Conservation (phyloP, 2,113 vertebrate species). For the Pedetes capensis region DNA sequence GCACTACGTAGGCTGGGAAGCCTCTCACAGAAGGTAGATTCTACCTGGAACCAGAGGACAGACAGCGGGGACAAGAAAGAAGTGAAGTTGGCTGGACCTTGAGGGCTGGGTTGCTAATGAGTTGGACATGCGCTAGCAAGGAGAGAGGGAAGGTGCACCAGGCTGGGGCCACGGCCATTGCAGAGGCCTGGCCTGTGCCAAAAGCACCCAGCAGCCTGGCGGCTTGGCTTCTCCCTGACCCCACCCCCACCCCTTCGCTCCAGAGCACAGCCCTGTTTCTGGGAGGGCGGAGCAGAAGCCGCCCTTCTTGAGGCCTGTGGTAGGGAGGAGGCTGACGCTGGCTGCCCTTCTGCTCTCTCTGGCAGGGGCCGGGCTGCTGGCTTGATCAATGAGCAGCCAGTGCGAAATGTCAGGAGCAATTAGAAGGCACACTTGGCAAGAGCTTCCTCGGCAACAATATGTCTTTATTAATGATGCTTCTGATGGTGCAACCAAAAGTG, state of each 20-base stretch:
- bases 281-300: not conserved
- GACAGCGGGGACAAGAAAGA: not conserved
- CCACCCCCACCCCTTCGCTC: not conserved
- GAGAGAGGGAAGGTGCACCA: not conserved
- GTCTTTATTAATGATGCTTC: slow-evolving; percentile 68
- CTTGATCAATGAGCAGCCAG: not conserved
- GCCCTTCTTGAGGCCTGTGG: not conserved
- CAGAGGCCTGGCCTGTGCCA: not conserved
- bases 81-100: not conserved
- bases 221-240: too few species aligned
- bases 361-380: slow-evolving; percentile 3
- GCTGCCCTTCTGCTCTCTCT: not conserved
- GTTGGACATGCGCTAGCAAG: not conserved
- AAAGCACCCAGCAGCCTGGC: not conserved
- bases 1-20: not conserved
- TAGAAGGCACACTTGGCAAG: slow-evolving; percentile 40
- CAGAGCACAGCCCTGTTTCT: too few species aligned
- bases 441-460: slow-evolving; percentile 47
- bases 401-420: slow-evolving; percentile 64
- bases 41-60: not conserved
- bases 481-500: not conserved
- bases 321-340: not conserved
- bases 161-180: not conserved
- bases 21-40: not conserved
- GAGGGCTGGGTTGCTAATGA: not conserved